Base-by-base conservation (phyloP, 2,888 invertebrate species). In the Catocala fraxini region DNA sequence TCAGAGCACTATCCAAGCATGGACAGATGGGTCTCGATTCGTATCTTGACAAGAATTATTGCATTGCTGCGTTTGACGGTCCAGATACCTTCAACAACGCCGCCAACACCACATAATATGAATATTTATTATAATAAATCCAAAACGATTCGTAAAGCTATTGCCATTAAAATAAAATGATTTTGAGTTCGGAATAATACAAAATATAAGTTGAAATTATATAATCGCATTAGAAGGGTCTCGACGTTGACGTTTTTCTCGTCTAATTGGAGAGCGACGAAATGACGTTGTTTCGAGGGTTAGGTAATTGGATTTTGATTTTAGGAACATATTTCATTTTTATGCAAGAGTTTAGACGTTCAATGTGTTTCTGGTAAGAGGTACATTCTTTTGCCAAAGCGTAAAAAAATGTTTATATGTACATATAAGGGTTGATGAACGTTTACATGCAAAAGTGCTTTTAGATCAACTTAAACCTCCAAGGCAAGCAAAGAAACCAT, bases 251-350 rank as follows among this genome's bases (percentile, higher is more conserved):
- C 77, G 60, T 76, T 75, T 75, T 63, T 68, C 62, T 48, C 62
- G 57, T 70, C 60, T 76, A 68, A 74, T 72, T 74, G 68, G 56
- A 67, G 63, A 55, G 59, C 45, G 59, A 56, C 62, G 13, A 56
- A 63, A 56, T 63, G 59, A 59, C 63, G 66, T 46, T 58, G 63
- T 65, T 57, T 46, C 46, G 71, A 60, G 59, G 62, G 52, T 11
- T 46, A 59, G 55, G 43, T 76, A 76, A 76, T 76, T 76, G 72
- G 67, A 70, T 74, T 74, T 67, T 53, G 65, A 76, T 73, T 76
- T 76, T 68, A 55, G 64, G 41, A 39, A 61, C 68, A 72, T 67
- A 76, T 72, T 76, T 72, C 60, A 68, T 67, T 69, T 74, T 72
- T 74, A 65, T 66, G 54, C 41, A 33, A 34, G 61, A 65, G 45